Evolutionary conservation across 1,140 invertebrate genomes (phyloP).

Genomic region (Heliothis virescens): DNA sequence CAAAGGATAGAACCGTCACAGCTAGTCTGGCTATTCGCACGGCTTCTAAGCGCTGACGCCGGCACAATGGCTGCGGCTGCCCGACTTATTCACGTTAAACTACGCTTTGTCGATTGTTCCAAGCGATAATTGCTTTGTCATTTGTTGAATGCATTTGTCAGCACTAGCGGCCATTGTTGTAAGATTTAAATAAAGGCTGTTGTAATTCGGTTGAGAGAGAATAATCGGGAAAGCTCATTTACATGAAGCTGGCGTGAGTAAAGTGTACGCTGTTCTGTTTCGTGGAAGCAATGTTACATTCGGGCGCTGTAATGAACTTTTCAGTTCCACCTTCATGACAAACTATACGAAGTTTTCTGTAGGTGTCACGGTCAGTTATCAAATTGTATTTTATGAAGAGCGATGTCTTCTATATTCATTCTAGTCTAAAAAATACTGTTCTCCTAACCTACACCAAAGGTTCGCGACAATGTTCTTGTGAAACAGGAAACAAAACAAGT

Average conservation of each 20-base stretch:
- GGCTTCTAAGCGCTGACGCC: neutral
- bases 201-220: neutral
- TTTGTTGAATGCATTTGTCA: conserved; percentile 24
- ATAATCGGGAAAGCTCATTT: conserved; percentile 1
- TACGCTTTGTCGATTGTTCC: conserved; percentile 5
- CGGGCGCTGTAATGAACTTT: neutral
- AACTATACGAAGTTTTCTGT: no score
- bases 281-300: neutral
- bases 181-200: neutral
- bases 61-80: conserved; percentile 1
- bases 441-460: no score
- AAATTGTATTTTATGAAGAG: no score
- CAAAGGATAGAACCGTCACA: no score
- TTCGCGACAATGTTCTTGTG: no score
- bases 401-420: no score
- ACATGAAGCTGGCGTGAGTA: neutral
- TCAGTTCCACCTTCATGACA: no score
- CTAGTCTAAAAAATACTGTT: no score
- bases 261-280: neutral
- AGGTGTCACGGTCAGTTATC: no score
- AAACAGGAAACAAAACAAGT: no score
- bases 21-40: neutral
- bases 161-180: neutral
- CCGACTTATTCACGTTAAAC: conserved; percentile 12
- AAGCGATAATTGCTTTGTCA: conserved; percentile 11